Conservation (phyloP, 2,888 invertebrate species). For the Flexamia atlantica region DNA sequence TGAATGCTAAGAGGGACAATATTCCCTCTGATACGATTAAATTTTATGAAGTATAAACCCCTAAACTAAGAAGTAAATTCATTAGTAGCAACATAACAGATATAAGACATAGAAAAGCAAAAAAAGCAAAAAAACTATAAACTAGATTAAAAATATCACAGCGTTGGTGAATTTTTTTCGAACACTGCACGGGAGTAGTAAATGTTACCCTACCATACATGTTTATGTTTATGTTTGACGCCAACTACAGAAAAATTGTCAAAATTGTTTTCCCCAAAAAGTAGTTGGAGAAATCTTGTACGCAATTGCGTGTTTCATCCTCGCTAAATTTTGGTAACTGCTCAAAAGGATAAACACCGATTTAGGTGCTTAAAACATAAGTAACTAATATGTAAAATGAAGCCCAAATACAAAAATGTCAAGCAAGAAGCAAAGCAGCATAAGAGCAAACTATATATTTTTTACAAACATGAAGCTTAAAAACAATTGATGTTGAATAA, state of each 20-base stretch:
- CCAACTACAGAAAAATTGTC: too few species aligned
- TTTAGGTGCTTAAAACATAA: not conserved
- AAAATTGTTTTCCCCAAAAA: too few species aligned
- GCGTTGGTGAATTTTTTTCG: not conserved
- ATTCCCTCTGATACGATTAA: not conserved
- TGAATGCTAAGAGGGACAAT: not conserved
- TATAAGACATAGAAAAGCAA: not conserved
- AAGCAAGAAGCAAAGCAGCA: not conserved
- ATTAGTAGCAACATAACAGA: not conserved
- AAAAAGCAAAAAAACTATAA: not conserved
- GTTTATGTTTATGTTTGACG: too few species aligned
- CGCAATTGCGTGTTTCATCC: too few species aligned
- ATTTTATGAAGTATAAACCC: not conserved
- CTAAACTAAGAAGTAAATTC: not conserved
- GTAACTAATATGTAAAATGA: not conserved
- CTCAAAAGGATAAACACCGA: too few species aligned
- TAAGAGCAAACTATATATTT: not conserved
- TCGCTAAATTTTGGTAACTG: too few species aligned
- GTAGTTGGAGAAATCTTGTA: too few species aligned
- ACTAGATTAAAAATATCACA: conserved; percentile 20
- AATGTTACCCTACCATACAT: too few species aligned
- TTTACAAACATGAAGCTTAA: too few species aligned
- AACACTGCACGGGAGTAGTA: not conserved
- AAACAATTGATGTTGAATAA: too few species aligned
- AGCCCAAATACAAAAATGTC: not conserved